Evolutionary conservation across 2,888 invertebrate genomes (phyloP).

Genomic region (Apocheima hispidaria): DNA sequence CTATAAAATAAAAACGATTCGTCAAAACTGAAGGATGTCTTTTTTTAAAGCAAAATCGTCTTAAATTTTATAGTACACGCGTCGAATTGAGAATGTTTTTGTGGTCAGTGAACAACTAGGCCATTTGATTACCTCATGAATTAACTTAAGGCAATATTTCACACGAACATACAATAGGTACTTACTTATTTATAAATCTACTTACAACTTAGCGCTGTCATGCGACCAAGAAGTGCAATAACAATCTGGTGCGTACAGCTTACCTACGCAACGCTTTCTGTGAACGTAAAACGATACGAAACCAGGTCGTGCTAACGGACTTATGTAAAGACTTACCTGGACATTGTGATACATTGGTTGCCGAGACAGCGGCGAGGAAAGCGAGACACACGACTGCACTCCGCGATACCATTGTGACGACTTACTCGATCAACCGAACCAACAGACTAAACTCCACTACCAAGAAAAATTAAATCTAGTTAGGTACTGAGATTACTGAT

Average conservation of each 20-base stretch:
- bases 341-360: constrained; percentile 73
- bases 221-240: constrained; percentile 5
- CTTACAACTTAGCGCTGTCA: background rate
- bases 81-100: no score
- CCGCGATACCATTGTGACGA: constrained; percentile 63
- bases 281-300: constrained; percentile 56
- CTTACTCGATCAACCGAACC: constrained; percentile 44
- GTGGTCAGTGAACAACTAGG: no score
- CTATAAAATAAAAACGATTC: no score
- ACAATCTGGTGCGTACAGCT: background rate
- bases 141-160: no score
- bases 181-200: no score
- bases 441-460: background rate
- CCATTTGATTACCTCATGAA: no score
- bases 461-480: background rate
- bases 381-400: constrained; percentile 65
- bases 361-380: constrained; percentile 59
- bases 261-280: constrained; percentile 31
- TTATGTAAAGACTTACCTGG: constrained; percentile 71
- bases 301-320: constrained; percentile 63
- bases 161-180: no score
- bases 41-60: no score
- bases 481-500: background rate
- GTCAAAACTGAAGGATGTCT: no score
- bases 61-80: no score